Percentiles rank a stretch among this genome's conserved stretches.
Evolutionary conservation across 2,888 invertebrate species (phyloP).

Genomic region (Patella ulyssiponensis): DNA sequence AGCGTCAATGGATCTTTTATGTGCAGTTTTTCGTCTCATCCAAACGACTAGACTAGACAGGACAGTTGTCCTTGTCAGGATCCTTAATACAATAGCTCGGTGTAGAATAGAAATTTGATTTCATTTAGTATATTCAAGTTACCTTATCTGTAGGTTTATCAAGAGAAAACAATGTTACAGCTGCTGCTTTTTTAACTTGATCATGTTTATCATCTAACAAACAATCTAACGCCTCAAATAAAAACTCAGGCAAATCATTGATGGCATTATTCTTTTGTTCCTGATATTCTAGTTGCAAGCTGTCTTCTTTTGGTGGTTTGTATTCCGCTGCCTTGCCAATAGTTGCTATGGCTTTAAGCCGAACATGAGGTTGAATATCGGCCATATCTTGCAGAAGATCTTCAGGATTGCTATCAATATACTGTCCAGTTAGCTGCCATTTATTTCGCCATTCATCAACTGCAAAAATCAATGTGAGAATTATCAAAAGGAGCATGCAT

Average conservation of each 20-base stretch:
- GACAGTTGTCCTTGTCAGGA: too few relatives aligned
- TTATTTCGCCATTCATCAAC: constrained; percentile 70
- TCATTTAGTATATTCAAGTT: background rate
- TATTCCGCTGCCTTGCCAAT: constrained; percentile 68
- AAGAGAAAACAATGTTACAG: constrained; percentile 67
- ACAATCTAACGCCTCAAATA: constrained; percentile 68
- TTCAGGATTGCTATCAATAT: constrained; percentile 66
- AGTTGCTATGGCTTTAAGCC: constrained; percentile 69
- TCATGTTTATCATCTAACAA: constrained; percentile 64
- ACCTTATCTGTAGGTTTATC: constrained; percentile 64
- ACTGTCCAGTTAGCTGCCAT: constrained; percentile 69
- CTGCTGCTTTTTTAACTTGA: constrained; percentile 64
- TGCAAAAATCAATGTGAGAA: constrained; percentile 33
- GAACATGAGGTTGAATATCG: constrained; percentile 69
- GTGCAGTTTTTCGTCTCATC: too few relatives aligned
- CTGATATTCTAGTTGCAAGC: constrained; percentile 45
- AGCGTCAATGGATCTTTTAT: too few relatives aligned
- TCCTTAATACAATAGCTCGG: too few relatives aligned
- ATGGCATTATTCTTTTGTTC: constrained; percentile 29
- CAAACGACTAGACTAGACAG: too few relatives aligned
- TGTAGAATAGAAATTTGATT: too few relatives aligned
- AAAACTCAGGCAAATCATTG: constrained; percentile 60
- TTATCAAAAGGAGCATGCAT: constrained; percentile 10
- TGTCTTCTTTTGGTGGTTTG: constrained; percentile 54
- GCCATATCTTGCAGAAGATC: constrained; percentile 71